Base-by-base conservation (phyloP, 2,113 vertebrate species). In the Tyto alba region DNA sequence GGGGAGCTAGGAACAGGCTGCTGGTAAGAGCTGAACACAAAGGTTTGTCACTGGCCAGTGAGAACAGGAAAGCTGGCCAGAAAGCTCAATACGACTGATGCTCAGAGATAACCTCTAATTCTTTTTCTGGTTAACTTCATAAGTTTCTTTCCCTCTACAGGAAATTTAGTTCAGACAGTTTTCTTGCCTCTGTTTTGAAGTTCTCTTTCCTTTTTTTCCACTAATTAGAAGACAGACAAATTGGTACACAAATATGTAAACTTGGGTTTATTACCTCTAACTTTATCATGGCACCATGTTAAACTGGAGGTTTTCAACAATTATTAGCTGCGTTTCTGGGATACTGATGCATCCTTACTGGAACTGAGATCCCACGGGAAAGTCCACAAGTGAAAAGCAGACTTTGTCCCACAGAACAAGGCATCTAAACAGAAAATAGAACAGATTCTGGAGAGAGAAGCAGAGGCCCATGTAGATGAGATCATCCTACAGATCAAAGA, bases 131-230 rank as follows among this genome's bases (percentile, higher is more conserved):
- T 17, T 38, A 53, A 67, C 2, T n/a, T 45, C 67, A 7, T 14
- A 50, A 2, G 2, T 9, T 55, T 50, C 17, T 18, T n/a, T 26
- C 3, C 2, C 9, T 4, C 21, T 30, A 56, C 14, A 55, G 34
- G 11, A 81, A 23, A 83, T 80, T 80, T 48, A 88, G 91, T 79
- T 82, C 47, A 56, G 41, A 50, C 40, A 18, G 15, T 73, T 95
- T 78, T 60, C 79, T 94, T 80, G 62, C 85, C 41, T 88, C 56
- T 47, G n/a, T 93, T 97, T 76, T 85, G 55, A 95, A 89, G 75
- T 74, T 66, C 80, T 79, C 83, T 82, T 63, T 72, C 47, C 20
- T 74, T 82, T 88, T 77, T 40, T 40, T 7, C 30, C 40, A 27
- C 40, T 79, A 68, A 79, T 32, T 66, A 62, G 67, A 94, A 96